A percentile compares a stretch with the other conserved stretches of the same genome.
Evolutionary conservation across 2,797 vertebrate species (phyloP).

Genomic region (Oryzias dopingdopingensis): DNA sequence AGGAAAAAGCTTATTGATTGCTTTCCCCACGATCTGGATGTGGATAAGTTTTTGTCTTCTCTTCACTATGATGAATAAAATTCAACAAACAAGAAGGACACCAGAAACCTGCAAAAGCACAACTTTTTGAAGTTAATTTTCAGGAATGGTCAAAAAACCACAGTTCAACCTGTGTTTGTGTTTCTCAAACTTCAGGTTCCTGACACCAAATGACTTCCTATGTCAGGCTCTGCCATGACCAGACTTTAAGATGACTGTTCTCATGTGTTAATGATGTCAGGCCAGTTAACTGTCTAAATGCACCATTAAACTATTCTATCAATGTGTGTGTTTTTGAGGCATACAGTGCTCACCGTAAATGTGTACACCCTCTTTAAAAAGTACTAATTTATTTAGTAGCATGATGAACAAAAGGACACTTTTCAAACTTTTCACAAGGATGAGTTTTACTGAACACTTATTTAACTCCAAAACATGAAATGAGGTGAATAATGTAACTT

Average conservation of each 20-base stretch:
- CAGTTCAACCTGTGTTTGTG: slow-evolving; percentile 45
- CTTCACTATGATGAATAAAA: slow-evolving; percentile 96
- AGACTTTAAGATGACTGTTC: slow-evolving; percentile 18
- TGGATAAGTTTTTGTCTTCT: slow-evolving; percentile 97
- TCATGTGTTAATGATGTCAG: not conserved
- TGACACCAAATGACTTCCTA: slow-evolving; percentile 36
- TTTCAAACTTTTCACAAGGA: too few relatives aligned
- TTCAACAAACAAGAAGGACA: slow-evolving; percentile 7
- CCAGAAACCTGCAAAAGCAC: slow-evolving; percentile 21
- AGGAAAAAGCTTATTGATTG: slow-evolving; percentile 88
- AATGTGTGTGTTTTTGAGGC: too few relatives aligned
- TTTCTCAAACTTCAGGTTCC: slow-evolving; percentile 26
- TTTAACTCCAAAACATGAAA: too few relatives aligned
- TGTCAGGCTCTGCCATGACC: slow-evolving; percentile 25
- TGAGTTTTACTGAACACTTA: too few relatives aligned
- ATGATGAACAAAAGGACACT: too few relatives aligned
- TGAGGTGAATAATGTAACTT: too few relatives aligned
- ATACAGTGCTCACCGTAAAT: too few relatives aligned
- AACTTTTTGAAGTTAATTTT: slow-evolving; percentile 42
- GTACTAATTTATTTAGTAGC: too few relatives aligned
- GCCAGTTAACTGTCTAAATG: too few relatives aligned
- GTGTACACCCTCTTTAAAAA: too few relatives aligned
- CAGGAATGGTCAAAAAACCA: slow-evolving; percentile 66
- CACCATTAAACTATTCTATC: too few relatives aligned
- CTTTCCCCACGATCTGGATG: slow-evolving; percentile 95